phyloP scores from a whole-genome alignment of 2,888 invertebrate species.

The Unio pictorum region DNA sequence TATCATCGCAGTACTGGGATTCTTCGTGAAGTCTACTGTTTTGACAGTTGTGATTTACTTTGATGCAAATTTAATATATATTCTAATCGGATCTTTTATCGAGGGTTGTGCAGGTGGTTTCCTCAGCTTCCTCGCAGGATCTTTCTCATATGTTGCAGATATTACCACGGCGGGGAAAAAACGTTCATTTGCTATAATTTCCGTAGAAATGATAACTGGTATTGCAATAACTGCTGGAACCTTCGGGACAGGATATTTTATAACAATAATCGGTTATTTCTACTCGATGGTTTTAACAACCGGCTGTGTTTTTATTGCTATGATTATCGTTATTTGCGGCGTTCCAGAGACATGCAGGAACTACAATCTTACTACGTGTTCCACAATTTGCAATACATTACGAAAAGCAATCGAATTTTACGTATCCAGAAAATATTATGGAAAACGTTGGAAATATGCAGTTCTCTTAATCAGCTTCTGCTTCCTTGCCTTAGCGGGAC shows the following conservation, averaged over 20 bases:
- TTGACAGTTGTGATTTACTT: conserved; percentile 11
- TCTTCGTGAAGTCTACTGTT: conserved; percentile 1
- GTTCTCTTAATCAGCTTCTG: conserved; percentile 23
- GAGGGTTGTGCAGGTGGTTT: conserved; percentile 24
- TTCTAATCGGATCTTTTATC: conserved; percentile 13
- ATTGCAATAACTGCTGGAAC: conserved; percentile 13
- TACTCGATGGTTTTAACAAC: conserved; percentile 11
- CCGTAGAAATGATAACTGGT: conserved; percentile 19
- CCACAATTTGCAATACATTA: no score
- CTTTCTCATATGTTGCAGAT: conserved; percentile 25
- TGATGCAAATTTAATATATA: conserved; percentile 11
- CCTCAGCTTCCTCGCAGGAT: conserved; percentile 14
- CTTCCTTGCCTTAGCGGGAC: conserved; percentile 17
- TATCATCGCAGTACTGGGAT: conserved; percentile 13
- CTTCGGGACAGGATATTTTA: conserved; percentile 20
- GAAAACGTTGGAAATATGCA: conserved; percentile 21
- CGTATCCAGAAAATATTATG: conserved; percentile 5
- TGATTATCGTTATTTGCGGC: no score
- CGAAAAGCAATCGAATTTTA: conserved; percentile 14
- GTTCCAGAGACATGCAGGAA: no score
- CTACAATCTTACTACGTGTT: no score
- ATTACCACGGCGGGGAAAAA: conserved; percentile 17
- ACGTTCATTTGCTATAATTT: conserved; percentile 23
- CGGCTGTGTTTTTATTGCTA: neutral
- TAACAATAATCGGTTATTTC: conserved; percentile 15